Conservation (phyloP, 2,113 vertebrate genomes). For the Eonycteris spelaea region DNA sequence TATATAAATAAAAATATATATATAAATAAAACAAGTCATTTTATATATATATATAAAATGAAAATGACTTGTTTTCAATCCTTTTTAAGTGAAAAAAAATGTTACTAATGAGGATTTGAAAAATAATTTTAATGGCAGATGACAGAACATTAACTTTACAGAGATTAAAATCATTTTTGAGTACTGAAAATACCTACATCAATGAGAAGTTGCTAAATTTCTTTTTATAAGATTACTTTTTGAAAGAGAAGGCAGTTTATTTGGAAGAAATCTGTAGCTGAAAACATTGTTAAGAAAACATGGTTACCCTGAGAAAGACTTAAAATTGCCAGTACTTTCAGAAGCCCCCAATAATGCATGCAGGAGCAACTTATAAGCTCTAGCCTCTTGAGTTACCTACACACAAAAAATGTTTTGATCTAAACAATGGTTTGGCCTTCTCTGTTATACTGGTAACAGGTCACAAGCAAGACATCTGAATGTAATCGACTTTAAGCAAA, state of each 20-base stretch:
- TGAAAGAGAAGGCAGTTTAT: constrained; percentile 49
- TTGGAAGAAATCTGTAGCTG: constrained; percentile 50
- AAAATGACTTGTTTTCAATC: constrained; percentile 44
- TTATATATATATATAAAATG: no score
- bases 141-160: constrained; percentile 36
- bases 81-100: constrained; percentile 45
- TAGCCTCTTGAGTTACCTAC: neutral
- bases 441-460: constrained; percentile 44
- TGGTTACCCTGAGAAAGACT: constrained; percentile 67
- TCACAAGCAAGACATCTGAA: constrained; percentile 2
- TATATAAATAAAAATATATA: no score
- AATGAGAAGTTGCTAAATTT: constrained; percentile 23
- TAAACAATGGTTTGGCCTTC: constrained; percentile 60
- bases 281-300: constrained; percentile 54
- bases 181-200: neutral
- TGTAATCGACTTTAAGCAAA: constrained; percentile 28
- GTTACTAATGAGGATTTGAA: constrained; percentile 26
- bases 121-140: constrained; percentile 54
- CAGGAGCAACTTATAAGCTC: neutral
- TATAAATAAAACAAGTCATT: no score
- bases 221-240: constrained; percentile 15
- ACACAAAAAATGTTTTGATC: neutral
- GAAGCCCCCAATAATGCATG: neutral
- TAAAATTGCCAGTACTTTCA: constrained; percentile 46
- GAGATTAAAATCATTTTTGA: constrained; percentile 47